Evolutionary conservation across 2,113 vertebrate species (phyloP).

Genomic region (Acrocephalus kingi): DNA sequence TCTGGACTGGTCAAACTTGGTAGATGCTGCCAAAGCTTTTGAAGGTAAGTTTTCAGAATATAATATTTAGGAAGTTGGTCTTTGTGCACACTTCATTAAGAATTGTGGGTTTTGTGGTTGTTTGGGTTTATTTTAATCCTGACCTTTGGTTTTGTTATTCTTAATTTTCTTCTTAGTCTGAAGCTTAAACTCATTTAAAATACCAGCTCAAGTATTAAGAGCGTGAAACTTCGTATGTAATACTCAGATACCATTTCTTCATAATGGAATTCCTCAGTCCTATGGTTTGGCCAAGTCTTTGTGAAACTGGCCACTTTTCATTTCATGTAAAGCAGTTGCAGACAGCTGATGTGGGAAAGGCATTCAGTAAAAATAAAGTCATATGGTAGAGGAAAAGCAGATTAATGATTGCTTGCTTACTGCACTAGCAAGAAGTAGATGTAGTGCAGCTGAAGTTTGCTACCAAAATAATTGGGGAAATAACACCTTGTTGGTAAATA

Average conservation of each 20-base stretch:
- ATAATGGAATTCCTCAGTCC: background rate
- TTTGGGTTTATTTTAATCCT: background rate
- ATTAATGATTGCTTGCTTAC: background rate
- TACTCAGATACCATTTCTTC: background rate
- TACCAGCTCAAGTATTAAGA: background rate
- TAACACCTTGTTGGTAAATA: background rate
- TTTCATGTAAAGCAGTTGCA: background rate
- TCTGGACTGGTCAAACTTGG: conserved; percentile 94
- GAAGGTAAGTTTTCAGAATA: conserved; percentile 79
- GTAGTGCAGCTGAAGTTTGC: background rate
- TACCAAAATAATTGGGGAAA: background rate
- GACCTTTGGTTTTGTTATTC: background rate
- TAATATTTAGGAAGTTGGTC: background rate
- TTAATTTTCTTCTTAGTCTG: background rate
- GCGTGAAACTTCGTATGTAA: background rate
- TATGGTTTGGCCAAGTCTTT: background rate
- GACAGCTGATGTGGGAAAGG: background rate
- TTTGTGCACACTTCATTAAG: background rate
- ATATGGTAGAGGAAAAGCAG: background rate
- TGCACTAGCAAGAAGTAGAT: background rate
- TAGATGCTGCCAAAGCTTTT: conserved; percentile 94
- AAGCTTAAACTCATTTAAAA: background rate
- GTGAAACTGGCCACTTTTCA: background rate
- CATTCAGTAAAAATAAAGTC: background rate
- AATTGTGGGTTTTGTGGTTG: background rate